Percentiles rank a stretch among this genome's conserved stretches.
phyloP scores from a whole-genome alignment of 53 echinoderm and acorn worm species.

The Holothuria leucospilota region DNA sequence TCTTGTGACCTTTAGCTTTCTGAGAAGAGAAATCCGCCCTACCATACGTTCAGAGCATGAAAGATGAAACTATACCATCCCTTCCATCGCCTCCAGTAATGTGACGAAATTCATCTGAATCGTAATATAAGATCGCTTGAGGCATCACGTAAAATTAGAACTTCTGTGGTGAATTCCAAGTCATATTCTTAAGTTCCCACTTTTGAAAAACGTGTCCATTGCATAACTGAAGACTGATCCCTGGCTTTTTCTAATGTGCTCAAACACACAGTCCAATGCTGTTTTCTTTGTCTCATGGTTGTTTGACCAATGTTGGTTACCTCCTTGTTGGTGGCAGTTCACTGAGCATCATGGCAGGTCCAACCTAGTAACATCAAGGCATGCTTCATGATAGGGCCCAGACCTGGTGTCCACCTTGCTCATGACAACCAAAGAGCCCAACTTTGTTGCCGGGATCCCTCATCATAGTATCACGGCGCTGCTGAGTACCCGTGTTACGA shows the following conservation, averaged over 20 bases:
- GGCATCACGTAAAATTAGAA: too few relatives aligned
- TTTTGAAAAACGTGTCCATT: constrained; percentile 80
- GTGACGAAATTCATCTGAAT: too few relatives aligned
- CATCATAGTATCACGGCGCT: constrained; percentile 99
- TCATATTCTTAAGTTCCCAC: constrained; percentile 84
- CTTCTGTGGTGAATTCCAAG: constrained; percentile 1
- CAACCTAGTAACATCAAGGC: constrained; percentile 87
- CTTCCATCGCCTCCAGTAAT: too few relatives aligned
- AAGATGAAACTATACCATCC: too few relatives aligned
- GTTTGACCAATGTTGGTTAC: constrained; percentile 92
- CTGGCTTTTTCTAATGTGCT: constrained; percentile 81
- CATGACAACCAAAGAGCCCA: constrained; percentile 94
- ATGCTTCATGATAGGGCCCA: constrained; percentile 94
- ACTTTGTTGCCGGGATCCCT: constrained; percentile 89
- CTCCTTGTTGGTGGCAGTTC: constrained; percentile 90
- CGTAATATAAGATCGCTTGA: too few relatives aligned
- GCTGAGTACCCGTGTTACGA: constrained; percentile 80
- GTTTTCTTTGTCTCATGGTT: constrained; percentile 75
- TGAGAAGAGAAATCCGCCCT: too few relatives aligned
- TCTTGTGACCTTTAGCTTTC: too few relatives aligned
- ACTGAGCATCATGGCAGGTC: constrained; percentile 99
- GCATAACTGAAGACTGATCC: constrained; percentile 82
- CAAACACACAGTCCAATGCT: constrained; percentile 90
- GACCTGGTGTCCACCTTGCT: constrained; percentile 98
- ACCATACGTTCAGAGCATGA: too few relatives aligned